Percentiles rank a stretch among this genome's conserved stretches.
These are phyloP conservation scores for Synanthedon myopaeformis DNA, from an alignment of 2,888 invertebrate species.

Conservation along the genomic window DNA sequence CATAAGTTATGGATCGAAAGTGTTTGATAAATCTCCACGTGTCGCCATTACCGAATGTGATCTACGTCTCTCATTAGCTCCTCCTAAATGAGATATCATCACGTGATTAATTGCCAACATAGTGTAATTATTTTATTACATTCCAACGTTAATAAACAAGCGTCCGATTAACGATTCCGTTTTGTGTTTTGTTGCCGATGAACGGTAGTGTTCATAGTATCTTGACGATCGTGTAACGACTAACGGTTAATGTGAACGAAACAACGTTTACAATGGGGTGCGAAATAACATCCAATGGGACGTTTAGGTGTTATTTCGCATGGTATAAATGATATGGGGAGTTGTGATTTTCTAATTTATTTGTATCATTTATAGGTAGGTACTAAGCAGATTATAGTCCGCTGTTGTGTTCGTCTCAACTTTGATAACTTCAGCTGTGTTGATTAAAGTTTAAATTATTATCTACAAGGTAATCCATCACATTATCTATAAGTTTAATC, in stretches of 20 bases:
- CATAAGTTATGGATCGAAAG: slow-evolving; percentile 62
- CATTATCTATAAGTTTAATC: too few species aligned
- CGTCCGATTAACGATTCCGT: slow-evolving; percentile 37
- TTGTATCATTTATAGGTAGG: too few species aligned
- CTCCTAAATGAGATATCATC: slow-evolving; percentile 62
- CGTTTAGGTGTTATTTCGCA: slow-evolving; percentile 12
- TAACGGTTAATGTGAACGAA: slow-evolving; percentile 13
- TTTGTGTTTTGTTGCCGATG: slow-evolving; percentile 28
- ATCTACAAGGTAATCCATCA: too few species aligned
- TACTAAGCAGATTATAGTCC: too few species aligned
- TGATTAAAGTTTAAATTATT: too few species aligned
- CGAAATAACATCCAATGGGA: slow-evolving; percentile 17
- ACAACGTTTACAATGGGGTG: slow-evolving; percentile 28
- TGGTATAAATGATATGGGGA: slow-evolving; percentile 8
- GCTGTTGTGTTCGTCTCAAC: too few species aligned
- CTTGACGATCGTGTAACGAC: slow-evolving; percentile 19
- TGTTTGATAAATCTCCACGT: slow-evolving; percentile 59
- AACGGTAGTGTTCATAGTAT: slow-evolving; percentile 24
- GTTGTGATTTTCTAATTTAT: too few species aligned
- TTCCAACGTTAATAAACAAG: slow-evolving; percentile 49
- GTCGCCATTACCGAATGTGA: slow-evolving; percentile 64
- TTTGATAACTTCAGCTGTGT: too few species aligned
- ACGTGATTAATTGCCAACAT: slow-evolving; percentile 49
- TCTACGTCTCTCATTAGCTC: slow-evolving; percentile 63
- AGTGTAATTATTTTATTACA: slow-evolving; percentile 61